These are phyloP conservation scores for Tupiocoris notatus DNA, from an alignment of 2,888 invertebrate species.

Conservation along the genomic window DNA sequence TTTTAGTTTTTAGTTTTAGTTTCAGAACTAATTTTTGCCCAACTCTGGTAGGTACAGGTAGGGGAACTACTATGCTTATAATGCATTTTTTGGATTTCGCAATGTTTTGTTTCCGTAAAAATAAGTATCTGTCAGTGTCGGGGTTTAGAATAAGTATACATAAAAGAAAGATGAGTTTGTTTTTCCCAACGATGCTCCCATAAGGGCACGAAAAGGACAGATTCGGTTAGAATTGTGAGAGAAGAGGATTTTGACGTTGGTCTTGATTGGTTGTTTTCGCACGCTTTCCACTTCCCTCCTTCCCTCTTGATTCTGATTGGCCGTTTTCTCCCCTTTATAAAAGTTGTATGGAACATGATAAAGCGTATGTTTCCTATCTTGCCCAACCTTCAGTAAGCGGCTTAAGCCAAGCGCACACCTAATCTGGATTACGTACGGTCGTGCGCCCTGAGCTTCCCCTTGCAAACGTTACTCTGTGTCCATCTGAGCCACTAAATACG, in stretches of 20 bases:
- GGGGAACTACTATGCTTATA: no score
- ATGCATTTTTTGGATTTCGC: no score
- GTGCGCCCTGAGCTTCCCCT: constrained; percentile 1
- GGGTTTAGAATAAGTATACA: no score
- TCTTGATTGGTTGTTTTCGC: constrained; percentile 29
- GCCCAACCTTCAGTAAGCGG: constrained; percentile 3
- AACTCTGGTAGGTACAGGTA: no score
- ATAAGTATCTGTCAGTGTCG: no score
- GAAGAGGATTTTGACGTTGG: background rate
- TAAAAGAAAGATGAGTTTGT: no score
- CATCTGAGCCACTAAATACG: constrained; percentile 1
- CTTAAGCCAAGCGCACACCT: constrained; percentile 17
- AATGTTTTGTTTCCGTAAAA: no score
- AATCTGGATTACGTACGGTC: constrained; percentile 21
- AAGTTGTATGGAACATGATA: constrained; percentile 21
- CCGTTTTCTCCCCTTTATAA: background rate
- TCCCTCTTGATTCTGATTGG: constrained; percentile 16
- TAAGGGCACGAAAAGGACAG: no score
- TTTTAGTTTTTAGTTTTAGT: no score
- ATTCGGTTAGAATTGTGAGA: background rate
- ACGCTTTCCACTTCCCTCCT: constrained; percentile 5
- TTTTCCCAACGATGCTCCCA: no score
- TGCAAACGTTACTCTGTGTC: background rate
- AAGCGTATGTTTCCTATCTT: constrained; percentile 16
- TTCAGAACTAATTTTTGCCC: no score